Evolutionary conservation across 2,797 vertebrate genomes (phyloP).

Genomic region (Oceanodroma leucorhoa): DNA sequence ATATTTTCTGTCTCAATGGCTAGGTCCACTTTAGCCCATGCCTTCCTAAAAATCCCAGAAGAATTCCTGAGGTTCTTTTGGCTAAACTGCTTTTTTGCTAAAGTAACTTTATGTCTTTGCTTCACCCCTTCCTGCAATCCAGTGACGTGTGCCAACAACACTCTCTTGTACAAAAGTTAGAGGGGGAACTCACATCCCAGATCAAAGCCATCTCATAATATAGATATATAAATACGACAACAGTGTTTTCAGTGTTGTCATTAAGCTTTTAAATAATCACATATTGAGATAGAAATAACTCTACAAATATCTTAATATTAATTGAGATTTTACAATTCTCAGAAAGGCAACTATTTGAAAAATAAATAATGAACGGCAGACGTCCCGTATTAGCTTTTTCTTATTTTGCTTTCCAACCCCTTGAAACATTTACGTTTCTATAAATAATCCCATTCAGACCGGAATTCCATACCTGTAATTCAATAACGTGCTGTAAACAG

Average conservation of each 20-base stretch:
- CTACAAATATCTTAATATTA: not conserved
- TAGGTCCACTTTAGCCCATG: not conserved
- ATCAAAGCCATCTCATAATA: not conserved
- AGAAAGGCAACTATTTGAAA: not conserved
- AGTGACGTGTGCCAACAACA: not conserved
- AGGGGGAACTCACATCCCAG: not conserved
- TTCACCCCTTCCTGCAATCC: not conserved
- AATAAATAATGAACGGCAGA: not conserved
- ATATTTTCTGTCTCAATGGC: not conserved
- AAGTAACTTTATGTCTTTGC: not conserved
- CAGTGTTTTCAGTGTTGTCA: not conserved
- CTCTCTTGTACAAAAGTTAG: not conserved
- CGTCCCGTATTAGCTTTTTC: not conserved
- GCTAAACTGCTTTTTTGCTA: not conserved
- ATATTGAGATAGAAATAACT: not conserved
- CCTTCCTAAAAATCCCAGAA: not conserved
- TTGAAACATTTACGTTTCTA: not conserved
- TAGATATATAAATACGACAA: not conserved
- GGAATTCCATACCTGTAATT: conserved; percentile 5
- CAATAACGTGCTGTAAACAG: conserved; percentile 1
- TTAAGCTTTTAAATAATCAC: not conserved
- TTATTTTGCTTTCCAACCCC: not conserved
- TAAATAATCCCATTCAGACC: not conserved
- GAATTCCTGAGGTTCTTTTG: not conserved
- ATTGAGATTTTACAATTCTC: not conserved